A percentile compares a stretch with the other conserved stretches of the same genome.
Evolutionary conservation across 2,888 invertebrate genomes (phyloP).

Genomic region (Ormyrus rosae): DNA sequence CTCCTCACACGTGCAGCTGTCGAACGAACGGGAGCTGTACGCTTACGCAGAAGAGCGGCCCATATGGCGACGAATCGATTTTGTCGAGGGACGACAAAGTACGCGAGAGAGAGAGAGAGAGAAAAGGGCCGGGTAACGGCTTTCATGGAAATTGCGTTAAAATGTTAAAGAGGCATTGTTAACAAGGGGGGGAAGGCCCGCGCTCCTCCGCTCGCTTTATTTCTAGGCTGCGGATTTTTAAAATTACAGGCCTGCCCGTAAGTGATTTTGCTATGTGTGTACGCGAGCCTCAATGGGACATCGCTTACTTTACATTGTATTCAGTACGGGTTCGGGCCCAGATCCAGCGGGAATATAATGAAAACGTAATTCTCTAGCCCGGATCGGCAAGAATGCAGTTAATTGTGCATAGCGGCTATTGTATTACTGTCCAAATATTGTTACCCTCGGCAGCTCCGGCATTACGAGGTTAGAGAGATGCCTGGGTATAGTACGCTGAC

Average conservation of each 20-base stretch:
- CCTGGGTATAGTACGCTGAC: too few relatives aligned
- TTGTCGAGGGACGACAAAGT: slow-evolving; percentile 31
- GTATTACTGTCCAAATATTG: slow-evolving; percentile 31
- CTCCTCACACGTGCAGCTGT: slow-evolving; percentile 42
- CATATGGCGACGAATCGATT: slow-evolving; percentile 53
- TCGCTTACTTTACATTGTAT: slow-evolving; percentile 3
- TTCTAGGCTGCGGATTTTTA: slow-evolving; percentile 6
- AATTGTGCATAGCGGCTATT: slow-evolving; percentile 1
- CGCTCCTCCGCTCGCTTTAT: neutral
- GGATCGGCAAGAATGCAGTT: slow-evolving; percentile 18
- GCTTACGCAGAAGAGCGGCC: slow-evolving; percentile 10
- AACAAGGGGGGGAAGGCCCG: neutral
- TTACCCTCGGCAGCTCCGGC: slow-evolving; percentile 19
- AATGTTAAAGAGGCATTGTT: slow-evolving; percentile 51
- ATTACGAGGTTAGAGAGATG: slow-evolving; percentile 6
- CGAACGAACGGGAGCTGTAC: slow-evolving; percentile 17
- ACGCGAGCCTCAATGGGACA: slow-evolving; percentile 7
- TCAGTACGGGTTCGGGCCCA: neutral
- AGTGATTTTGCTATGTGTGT: slow-evolving; percentile 45
- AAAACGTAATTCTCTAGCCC: slow-evolving; percentile 37
- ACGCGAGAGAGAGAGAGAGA: too few relatives aligned
- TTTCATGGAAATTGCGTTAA: slow-evolving; percentile 54
- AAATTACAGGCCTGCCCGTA: slow-evolving; percentile 34
- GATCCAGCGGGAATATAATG: slow-evolving; percentile 13
- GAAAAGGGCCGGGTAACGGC: slow-evolving; percentile 26